A percentile compares a stretch with the other conserved stretches of the same genome.
These are phyloP conservation scores for Drosophila murphyi DNA, from an alignment of 1,140 invertebrate genomes.

Conservation along the genomic window DNA sequence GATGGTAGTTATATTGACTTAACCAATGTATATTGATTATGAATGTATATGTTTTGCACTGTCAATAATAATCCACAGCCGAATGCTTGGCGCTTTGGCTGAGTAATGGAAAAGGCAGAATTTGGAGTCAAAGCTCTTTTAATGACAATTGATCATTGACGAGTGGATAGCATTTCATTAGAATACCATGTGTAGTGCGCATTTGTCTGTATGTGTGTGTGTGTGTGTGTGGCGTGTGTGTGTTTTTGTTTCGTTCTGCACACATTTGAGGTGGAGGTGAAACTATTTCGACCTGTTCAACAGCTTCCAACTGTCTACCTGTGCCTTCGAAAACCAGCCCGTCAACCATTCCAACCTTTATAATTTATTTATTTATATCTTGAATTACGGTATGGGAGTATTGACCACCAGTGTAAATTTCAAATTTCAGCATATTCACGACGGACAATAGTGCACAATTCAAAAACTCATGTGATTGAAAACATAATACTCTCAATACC, in stretches of 20 bases:
- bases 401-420: slow-evolving; percentile 83
- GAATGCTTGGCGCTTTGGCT: slow-evolving; percentile 18
- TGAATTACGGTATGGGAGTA: slow-evolving; percentile 84
- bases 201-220: slow-evolving; percentile 27
- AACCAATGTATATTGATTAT: slow-evolving; percentile 1
- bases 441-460: slow-evolving; percentile 75
- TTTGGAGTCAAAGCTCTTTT: slow-evolving; percentile 83
- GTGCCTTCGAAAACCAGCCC: slow-evolving; percentile 72
- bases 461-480: slow-evolving; percentile 76
- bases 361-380: slow-evolving; percentile 84
- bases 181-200: slow-evolving; percentile 74
- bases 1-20: not conserved
- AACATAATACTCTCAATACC: slow-evolving; percentile 62
- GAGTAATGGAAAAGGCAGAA: slow-evolving; percentile 56
- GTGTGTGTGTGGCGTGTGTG: slow-evolving; percentile 20
- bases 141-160: slow-evolving; percentile 84
- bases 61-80: slow-evolving; percentile 14
- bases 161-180: slow-evolving; percentile 84
- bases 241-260: slow-evolving; percentile 67
- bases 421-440: slow-evolving; percentile 83
- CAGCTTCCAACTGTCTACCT: slow-evolving; percentile 76
- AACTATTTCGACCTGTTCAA: slow-evolving; percentile 83
- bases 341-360: slow-evolving; percentile 73
- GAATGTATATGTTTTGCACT: not conserved
- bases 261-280: slow-evolving; percentile 80